phyloP scores from a whole-genome alignment of 2,113 vertebrate genomes.

The Phodopus roborovskii region DNA sequence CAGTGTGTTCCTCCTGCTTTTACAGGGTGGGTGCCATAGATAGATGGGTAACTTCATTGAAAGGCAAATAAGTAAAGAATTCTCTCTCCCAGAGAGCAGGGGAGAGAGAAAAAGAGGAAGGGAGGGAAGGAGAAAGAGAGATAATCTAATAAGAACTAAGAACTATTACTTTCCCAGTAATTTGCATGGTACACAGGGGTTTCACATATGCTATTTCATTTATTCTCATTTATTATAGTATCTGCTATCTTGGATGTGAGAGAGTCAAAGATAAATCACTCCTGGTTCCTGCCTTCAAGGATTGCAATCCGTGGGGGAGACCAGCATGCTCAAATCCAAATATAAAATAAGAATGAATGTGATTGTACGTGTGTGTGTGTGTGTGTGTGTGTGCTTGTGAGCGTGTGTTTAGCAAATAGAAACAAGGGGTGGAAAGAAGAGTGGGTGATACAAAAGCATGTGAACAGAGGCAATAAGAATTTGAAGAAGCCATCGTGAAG shows the following conservation, averaged over 20 bases:
- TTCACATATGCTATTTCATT: slow-evolving; percentile 71
- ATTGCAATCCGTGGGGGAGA: slow-evolving; percentile 25
- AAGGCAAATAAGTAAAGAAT: neutral
- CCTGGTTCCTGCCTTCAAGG: slow-evolving; percentile 37
- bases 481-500: slow-evolving; percentile 25
- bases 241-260: slow-evolving; percentile 44
- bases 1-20: neutral
- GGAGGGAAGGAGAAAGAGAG: neutral
- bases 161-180: slow-evolving; percentile 38
- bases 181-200: slow-evolving; percentile 57
- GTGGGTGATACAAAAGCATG: neutral
- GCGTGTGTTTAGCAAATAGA: slow-evolving; percentile 24
- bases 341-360: slow-evolving; percentile 54
- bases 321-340: slow-evolving; percentile 32
- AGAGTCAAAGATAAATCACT: slow-evolving; percentile 62
- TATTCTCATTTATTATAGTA: slow-evolving; percentile 68
- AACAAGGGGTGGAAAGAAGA: neutral
- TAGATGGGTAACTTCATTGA: neutral
- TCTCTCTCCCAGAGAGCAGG: neutral
- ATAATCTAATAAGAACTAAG: slow-evolving; percentile 44
- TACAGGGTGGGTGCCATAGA: neutral
- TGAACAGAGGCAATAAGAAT: neutral
- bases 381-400: neutral
- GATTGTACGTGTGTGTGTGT: neutral
- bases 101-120: neutral